Base-by-base conservation (phyloP, 2,113 vertebrate species). In the Indri indri region DNA sequence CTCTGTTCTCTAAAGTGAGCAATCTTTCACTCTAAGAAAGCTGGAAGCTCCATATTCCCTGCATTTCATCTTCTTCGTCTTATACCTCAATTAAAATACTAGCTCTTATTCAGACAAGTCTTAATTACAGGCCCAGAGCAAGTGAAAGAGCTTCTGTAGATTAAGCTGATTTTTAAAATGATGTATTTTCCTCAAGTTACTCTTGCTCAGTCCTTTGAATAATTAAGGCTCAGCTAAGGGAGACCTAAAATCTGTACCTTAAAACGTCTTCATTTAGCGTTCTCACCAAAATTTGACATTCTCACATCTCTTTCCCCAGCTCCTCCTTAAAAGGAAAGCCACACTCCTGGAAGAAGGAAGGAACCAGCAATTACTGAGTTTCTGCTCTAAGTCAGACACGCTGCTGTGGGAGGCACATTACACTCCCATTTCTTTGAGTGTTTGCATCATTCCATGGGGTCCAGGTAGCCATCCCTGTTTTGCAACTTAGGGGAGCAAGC, bases 1-100 rank as follows among this genome's bases (percentile, higher is more conserved):
- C 90, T 96, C 96, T 84, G 77, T 88, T 97, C 92, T 98, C 73
- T 42, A 89, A 98, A 95, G 27, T 59, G 63, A 95, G 68, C 47
- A 88, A 77, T 82, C 25, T 82, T 97, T 94, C 90, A 88, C 87
- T 96, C 57, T 27, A 91, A 70, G 70, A 68, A 97, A 97, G 90
- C 45, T 77, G 37, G 68, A 52, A 97, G 34, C 71, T 77, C 40
- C 54, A 3, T 91, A 97, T 88, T 92, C 92, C 59, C 82, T 92
- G 57, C 13, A 95, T 80, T 97, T 95, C 88, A 96, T 63, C 27
- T 91, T 73, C 65, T 65, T 86, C 54, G 22, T 94, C 94, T 95
- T 91, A 68, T 68, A 95, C 68, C 45, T 97, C 54, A 30, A 77
- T 92, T 97, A 95, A 97, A 98, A 93, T 34, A 95, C 88, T 61